These are phyloP conservation scores for Furcula furcula DNA, from an alignment of 2,888 invertebrate genomes.

Conservation along the genomic window DNA sequence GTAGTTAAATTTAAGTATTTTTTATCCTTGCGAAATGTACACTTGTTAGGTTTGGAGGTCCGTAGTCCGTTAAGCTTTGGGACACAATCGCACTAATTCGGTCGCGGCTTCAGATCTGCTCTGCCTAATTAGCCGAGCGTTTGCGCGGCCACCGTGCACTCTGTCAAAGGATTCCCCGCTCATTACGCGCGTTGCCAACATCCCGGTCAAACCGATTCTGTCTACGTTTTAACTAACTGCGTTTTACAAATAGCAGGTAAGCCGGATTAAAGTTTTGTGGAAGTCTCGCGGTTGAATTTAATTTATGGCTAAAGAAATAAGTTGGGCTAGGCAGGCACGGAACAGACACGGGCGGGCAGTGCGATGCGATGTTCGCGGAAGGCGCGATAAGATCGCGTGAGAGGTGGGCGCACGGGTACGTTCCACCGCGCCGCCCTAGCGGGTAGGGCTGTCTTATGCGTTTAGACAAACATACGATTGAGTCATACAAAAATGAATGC, in stretches of 20 bases:
- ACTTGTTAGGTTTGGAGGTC: slow-evolving; percentile 42
- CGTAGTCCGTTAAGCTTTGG: slow-evolving; percentile 50
- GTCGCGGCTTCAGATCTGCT: slow-evolving; percentile 70
- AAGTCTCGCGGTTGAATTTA: slow-evolving; percentile 40
- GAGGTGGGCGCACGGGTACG: slow-evolving; percentile 63
- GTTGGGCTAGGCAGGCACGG: slow-evolving; percentile 64
- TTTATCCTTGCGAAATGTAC: too few species aligned
- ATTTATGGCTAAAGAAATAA: slow-evolving; percentile 55
- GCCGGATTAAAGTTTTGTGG: slow-evolving; percentile 39
- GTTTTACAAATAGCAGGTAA: slow-evolving; percentile 28
- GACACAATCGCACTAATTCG: slow-evolving; percentile 68
- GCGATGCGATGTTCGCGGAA: slow-evolving; percentile 76
- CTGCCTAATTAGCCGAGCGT: slow-evolving; percentile 75
- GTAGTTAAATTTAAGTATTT: too few species aligned
- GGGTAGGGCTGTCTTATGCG: slow-evolving; percentile 35
- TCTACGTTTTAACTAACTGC: slow-evolving; percentile 53
- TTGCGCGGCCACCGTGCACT: slow-evolving; percentile 57
- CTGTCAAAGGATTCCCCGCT: slow-evolving; percentile 77
- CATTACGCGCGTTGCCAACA: slow-evolving; percentile 64
- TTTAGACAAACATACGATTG: not conserved
- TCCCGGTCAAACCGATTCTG: slow-evolving; percentile 52
- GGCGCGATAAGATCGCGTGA: slow-evolving; percentile 79
- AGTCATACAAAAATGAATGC: too few species aligned
- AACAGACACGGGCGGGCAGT: slow-evolving; percentile 69
- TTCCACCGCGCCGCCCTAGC: slow-evolving; percentile 45